Evolutionary conservation across 2,888 invertebrate species (phyloP), one percentile per base, ranked within the genome.

Genomic region (Pyrochroa serraticornis): DNA sequence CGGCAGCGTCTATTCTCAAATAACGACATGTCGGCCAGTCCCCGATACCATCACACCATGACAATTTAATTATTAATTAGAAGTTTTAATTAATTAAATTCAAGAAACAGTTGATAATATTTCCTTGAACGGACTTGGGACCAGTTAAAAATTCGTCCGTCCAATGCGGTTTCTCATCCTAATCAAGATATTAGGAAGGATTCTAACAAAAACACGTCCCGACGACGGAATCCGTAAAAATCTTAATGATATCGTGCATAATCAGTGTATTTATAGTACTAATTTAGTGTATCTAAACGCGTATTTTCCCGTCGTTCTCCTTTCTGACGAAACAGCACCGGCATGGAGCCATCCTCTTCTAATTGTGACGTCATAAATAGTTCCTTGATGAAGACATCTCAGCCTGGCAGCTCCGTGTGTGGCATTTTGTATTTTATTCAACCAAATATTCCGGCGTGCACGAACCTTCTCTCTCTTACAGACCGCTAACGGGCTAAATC

Each of bases 361-460:
- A 66, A 60, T 61, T 58, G 57, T 77, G 77, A 78, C 78, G 78
- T 79, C 79, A 78, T 71, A 74, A 76, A 77, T 77, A 75, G 75
- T 77, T 75, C 70, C 72, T 75, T 79, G 79, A 79, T 79, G 79
- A 79, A 79, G 79, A 79, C 78, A 78, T 79, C 78, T 78, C 74
- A 69, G 71, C 67, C 73, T 74, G 76, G 76, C 76, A 72, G 75
- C 78, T 74, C 71, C 74, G 79, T 79, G 79, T 79, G 79, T 79
- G 79, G 79, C 75, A 79, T 79, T 76, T 68, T 71, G 69, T 73
- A 71, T 71, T 71, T 74, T 71, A 73, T 72, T 72, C 74, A 64
- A 68, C 67, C 65, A 65, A 69, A 67, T 65, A 62, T 64, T 64
- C 60, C 46, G 32, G 47, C 55, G 51, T 38, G 34, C 10, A 50